Evolutionary conservation across 2,888 invertebrate genomes (phyloP).

Genomic region (Hermodice carunculata): DNA sequence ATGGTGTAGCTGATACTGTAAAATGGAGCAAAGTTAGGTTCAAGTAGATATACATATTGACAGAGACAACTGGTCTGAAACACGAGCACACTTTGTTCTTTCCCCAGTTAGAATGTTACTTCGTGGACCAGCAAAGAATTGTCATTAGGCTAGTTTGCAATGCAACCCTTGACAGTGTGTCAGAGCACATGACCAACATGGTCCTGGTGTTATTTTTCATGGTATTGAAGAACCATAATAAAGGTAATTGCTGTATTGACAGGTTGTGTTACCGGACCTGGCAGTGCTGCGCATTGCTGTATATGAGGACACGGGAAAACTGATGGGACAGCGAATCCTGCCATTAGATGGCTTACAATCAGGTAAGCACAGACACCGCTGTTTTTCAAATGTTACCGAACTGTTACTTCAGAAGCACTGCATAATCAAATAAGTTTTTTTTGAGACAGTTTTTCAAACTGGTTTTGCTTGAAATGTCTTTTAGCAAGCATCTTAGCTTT

Average conservation of each 20-base stretch:
- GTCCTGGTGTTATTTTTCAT: too few species aligned
- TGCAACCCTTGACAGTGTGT: too few species aligned
- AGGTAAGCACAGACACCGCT: slow-evolving; percentile 48
- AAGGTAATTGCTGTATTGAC: slow-evolving; percentile 31
- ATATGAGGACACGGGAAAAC: slow-evolving; percentile 96
- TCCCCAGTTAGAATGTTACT: too few species aligned
- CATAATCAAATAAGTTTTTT: background rate
- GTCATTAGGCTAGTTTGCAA: too few species aligned
- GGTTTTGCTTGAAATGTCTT: background rate
- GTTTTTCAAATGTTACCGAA: background rate
- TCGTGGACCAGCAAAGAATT: too few species aligned
- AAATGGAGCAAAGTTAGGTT: too few species aligned
- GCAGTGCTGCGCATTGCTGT: slow-evolving; percentile 98
- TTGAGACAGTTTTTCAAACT: background rate
- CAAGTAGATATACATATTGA: too few species aligned
- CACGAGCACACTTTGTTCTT: too few species aligned
- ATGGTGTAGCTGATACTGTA: too few species aligned
- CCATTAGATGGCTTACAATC: slow-evolving; percentile 98
- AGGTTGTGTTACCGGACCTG: slow-evolving; percentile 97
- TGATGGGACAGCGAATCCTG: slow-evolving; percentile 96
- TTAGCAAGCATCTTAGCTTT: background rate
- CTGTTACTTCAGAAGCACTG: background rate
- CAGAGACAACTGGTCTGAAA: too few species aligned
- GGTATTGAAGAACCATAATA: background rate
- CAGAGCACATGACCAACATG: too few species aligned